Evolutionary conservation across 2,113 vertebrate genomes (phyloP), one percentile per base, ranked within the genome.

Genomic region (Semnopithecus entellus): DNA sequence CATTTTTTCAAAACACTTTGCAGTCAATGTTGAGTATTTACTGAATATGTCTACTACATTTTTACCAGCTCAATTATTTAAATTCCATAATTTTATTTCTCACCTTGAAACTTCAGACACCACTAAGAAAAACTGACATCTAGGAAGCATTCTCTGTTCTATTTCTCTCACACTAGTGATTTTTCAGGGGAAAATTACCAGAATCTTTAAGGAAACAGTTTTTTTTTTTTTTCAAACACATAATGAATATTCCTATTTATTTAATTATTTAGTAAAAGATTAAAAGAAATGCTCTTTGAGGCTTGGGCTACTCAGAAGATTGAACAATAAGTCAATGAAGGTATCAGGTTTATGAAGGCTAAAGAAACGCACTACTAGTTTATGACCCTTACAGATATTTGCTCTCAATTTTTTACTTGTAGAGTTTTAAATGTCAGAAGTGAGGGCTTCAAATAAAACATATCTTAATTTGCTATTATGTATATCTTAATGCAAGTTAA

Each of bases 41-140:
- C 10, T 40, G 50, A 75, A 70, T 88, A 64, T 70, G 45, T 78
- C n/a, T 66, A 25, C 16, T 83, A 52, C 3, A 25, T 48, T 80
- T 90, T 80, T 90, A 50, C 23, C 40, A 88, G 68, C 10, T 89
- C 22, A 80, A 66, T 82, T 86, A 80, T 68, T 89, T 38, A 89
- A 57, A 66, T 84, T 59, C 2, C 57, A 73, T 45, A 73, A 94
- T 79, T 86, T 1, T 23, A 79, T 79, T 89, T 97, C 40, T 88
- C 18, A 84, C 61, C 95, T 94, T 83, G 57, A 88, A 93, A 95
- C 40, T 61, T 38, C 61, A 91, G 78, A 66, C 79, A 55, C 18
- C 14, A 50, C 76, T 50, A 75, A 20, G 79, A 93, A 79, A 40
- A 66, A 90, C 30, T 16, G 84, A 57, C 30, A 86, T 40, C 27